Base-by-base conservation (phyloP, 92 coral and sea anemone genomes). In the Muricea muricata region DNA sequence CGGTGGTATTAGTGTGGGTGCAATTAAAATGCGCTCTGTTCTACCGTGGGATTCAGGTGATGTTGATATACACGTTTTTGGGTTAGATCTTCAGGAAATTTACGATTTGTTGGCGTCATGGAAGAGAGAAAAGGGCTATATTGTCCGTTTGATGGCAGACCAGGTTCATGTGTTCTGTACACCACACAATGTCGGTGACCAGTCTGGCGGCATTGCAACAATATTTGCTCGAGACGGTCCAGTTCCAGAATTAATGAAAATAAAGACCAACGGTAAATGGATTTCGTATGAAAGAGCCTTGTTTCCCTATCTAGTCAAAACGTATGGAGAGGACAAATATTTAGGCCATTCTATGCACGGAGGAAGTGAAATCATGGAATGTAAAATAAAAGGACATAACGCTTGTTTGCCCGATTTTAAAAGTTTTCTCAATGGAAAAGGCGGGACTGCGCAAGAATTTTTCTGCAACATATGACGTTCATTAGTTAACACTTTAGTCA, bases 1-100 rank as follows among this genome's bases (percentile, higher is more conserved):
- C 0, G 88, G 60, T 4, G 91, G 91, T 3, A 56, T 82, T 0
- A 83, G 84, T 2, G 32, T 88, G n/a, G 91, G 91, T 14, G 84
- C 91, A 0, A 9, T 88, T 2, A 88, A 88, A 73, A 63, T 83
- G 70, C 88, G 83, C 12, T 73, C 78, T 9, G 35, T 83, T 2
- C 45, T 88, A 8, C 91, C 91, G 0, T 88, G 91, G 91, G 91
- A 88, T 29, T 70, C 91, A 23, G 91, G 91, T 7, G 91, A 88
- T 39, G 66, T 83, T 0, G 91, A 88, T 13, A 30, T 88, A 14
- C 29, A 0, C 13, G 84, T 82, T 0, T 83, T 75, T 30, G 65
- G 45, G 14, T 18, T 56, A 13, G 65, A 72, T 35, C 65, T 34
- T 1, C 66, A 68, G 18, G 33, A 65, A 11, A 18, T 88, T 17